Conservation (phyloP, 2,888 invertebrate species). For the Ceriagrion tenellum region DNA sequence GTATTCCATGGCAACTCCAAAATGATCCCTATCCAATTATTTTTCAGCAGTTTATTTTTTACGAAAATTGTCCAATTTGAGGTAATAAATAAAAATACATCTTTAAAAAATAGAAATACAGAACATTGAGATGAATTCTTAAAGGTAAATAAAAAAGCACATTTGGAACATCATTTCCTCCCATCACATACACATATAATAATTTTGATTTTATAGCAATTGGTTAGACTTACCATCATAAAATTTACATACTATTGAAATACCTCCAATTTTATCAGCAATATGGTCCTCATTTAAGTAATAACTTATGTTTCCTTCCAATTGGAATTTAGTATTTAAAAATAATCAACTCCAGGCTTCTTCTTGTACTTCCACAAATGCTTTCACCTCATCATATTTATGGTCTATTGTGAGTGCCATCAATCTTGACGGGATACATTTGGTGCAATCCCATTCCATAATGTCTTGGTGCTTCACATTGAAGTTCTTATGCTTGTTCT, state of each 20-base stretch:
- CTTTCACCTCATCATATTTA: not conserved
- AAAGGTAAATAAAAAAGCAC: not conserved
- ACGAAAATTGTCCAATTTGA: not conserved
- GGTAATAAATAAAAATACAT: conserved; percentile 59
- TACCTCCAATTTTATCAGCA: not conserved
- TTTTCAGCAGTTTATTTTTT: not conserved
- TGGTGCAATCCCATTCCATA: not conserved
- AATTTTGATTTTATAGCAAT: not conserved
- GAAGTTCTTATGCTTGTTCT: not conserved
- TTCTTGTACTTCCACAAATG: not conserved
- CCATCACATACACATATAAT: not conserved
- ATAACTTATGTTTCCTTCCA: not conserved
- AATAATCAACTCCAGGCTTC: not conserved
- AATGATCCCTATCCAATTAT: not conserved
- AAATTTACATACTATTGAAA: not conserved
- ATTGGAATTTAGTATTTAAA: not conserved
- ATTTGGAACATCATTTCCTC: not conserved
- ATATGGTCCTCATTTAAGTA: not conserved
- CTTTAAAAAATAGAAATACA: conserved; percentile 11
- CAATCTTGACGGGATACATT: not conserved
- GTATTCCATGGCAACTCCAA: not conserved
- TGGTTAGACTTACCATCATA: not conserved
- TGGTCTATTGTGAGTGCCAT: not conserved
- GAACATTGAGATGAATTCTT: not conserved
- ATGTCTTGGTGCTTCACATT: not conserved